Evolutionary conservation across 2,113 vertebrate species (phyloP).

Genomic region (Odobenus rosmarus): DNA sequence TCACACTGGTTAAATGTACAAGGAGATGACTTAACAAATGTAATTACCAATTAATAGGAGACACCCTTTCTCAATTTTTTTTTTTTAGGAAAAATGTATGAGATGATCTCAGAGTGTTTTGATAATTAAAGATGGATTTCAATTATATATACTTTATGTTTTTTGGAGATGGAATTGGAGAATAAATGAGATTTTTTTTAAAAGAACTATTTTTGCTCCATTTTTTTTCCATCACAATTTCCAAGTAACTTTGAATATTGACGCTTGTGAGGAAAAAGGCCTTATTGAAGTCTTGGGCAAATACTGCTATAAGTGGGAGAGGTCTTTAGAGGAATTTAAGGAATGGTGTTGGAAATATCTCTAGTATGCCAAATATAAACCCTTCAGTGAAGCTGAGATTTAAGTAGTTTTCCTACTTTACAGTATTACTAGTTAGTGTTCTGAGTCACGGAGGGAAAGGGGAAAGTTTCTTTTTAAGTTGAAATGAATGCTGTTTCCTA

Average conservation of each 20-base stretch:
- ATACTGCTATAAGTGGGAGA: conserved; percentile 84
- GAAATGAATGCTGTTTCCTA: conserved; percentile 61
- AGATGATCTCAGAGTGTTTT: conserved; percentile 27
- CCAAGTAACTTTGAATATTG: conserved; percentile 57
- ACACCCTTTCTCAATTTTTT: not conserved
- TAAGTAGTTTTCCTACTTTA: conserved; percentile 77
- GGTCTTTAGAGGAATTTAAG: conserved; percentile 87
- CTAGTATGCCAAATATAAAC: conserved; percentile 83
- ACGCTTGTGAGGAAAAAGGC: conserved; percentile 82
- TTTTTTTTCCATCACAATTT: conserved; percentile 63
- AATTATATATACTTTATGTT: not conserved
- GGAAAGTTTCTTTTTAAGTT: conserved; percentile 16
- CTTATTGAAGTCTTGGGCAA: conserved; percentile 84
- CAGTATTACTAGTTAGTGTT: conserved; percentile 68
- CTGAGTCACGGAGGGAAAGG: not conserved
- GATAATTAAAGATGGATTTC: conserved; percentile 53
- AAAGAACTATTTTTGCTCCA: not conserved
- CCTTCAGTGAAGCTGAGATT: conserved; percentile 77
- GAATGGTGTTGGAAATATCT: conserved; percentile 87
- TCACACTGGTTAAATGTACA: not conserved
- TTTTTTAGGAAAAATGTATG: not conserved
- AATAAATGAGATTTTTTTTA: not conserved
- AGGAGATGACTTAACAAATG: not conserved
- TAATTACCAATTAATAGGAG: not conserved
- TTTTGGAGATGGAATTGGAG: not conserved